Evolutionary conservation across 2,888 invertebrate species (phyloP).

Genomic region (Entomobrya multifasciata): DNA sequence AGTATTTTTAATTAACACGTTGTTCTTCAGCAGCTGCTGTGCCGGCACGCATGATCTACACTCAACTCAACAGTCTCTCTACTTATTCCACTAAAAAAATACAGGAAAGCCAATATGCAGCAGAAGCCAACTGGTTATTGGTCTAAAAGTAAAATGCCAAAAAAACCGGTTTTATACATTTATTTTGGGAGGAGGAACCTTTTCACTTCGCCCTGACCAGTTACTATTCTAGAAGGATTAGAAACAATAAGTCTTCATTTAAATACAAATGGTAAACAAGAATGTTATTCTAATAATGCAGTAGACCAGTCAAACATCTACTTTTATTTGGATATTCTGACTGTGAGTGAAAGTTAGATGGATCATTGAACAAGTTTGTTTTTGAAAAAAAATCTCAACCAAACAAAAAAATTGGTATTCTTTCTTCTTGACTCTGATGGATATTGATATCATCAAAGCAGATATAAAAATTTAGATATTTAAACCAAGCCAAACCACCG

Average conservation of each 20-base stretch:
- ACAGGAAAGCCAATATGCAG: not conserved
- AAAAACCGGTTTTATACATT: too few species aligned
- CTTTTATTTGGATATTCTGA: not conserved
- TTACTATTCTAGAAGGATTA: too few species aligned
- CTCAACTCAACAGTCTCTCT: not conserved
- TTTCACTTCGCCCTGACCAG: too few species aligned
- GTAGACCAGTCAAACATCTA: too few species aligned
- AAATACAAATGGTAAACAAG: too few species aligned
- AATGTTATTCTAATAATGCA: too few species aligned
- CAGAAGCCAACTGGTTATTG: too few species aligned
- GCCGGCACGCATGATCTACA: conserved; percentile 11
- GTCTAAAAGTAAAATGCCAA: too few species aligned
- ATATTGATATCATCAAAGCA: not conserved
- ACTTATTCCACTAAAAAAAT: too few species aligned
- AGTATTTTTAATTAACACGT: conserved; percentile 61
- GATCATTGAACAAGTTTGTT: not conserved
- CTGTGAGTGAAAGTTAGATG: not conserved
- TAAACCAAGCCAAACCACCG: not conserved
- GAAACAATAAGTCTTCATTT: too few species aligned
- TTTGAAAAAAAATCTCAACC: not conserved
- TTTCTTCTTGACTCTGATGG: not conserved
- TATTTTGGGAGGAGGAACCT: too few species aligned
- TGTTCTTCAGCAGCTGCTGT: conserved; percentile 24
- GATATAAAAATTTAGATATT: not conserved
- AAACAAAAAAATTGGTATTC: not conserved